These are phyloP conservation scores for Pristionchus entomophagus DNA, from an alignment of 2,888 invertebrate species.

Conservation along the genomic window DNA sequence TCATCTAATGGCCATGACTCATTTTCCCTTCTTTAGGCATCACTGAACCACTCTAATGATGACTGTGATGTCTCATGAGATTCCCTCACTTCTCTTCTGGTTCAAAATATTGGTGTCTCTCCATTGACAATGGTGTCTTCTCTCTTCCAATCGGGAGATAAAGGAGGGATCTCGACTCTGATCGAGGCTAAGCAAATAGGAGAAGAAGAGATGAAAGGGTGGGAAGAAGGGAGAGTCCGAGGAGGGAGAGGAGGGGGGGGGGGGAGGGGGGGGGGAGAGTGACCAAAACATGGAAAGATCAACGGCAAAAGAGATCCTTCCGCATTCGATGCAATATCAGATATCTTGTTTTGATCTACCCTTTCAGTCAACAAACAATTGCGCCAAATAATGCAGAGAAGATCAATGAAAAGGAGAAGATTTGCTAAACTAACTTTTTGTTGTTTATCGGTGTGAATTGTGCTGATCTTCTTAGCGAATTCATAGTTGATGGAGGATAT, in stretches of 20 bases:
- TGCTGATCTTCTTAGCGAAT: slow-evolving; percentile 33
- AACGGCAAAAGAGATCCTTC: background rate
- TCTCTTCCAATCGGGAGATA: slow-evolving; percentile 7
- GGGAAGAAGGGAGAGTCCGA: background rate
- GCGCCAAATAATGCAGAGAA: too few species aligned
- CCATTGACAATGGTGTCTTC: background rate
- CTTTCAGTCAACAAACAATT: background rate
- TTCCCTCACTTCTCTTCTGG: background rate
- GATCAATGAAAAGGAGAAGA: background rate
- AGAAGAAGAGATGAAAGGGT: slow-evolving; percentile 35
- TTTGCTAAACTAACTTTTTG: background rate
- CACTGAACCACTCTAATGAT: background rate
- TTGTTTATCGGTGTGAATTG: slow-evolving; percentile 12
- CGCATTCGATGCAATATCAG: background rate
- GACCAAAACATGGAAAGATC: slow-evolving; percentile 19
- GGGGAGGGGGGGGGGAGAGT: background rate
- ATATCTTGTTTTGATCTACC: background rate
- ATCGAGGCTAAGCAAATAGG: background rate
- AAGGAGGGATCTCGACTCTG: background rate
- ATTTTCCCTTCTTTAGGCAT: background rate
- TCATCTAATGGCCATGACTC: background rate
- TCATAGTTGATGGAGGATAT: slow-evolving; percentile 25
- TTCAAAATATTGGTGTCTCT: background rate
- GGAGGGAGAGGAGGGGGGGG: background rate
- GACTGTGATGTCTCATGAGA: too few species aligned